phyloP scores from a whole-genome alignment of 1,140 invertebrate species.

The Pentalonia nigronervosa region DNA sequence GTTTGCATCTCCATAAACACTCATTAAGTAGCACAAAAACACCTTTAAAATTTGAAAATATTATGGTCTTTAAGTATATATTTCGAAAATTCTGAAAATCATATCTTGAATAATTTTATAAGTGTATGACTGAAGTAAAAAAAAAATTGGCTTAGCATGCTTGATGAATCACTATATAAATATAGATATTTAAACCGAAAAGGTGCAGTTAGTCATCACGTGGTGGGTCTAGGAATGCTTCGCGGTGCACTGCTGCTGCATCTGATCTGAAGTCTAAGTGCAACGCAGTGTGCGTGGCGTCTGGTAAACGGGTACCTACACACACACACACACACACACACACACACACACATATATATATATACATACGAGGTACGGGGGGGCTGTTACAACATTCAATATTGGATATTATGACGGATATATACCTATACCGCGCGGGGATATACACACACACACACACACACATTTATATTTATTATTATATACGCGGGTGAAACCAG shows the following conservation, averaged over 20 bases:
- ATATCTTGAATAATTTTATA: too few relatives aligned
- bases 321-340: not conserved
- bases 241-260: not conserved
- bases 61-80: too few relatives aligned
- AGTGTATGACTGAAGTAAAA: too few relatives aligned
- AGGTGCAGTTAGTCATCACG: not conserved
- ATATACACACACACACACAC: not conserved
- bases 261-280: not conserved
- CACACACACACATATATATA: too few relatives aligned
- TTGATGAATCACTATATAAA: too few relatives aligned
- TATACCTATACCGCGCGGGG: not conserved
- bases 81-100: too few relatives aligned
- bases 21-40: too few relatives aligned
- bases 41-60: too few relatives aligned
- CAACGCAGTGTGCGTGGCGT: not conserved
- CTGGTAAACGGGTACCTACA: not conserved
- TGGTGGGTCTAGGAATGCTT: not conserved
- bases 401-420: slow-evolving; percentile 1
- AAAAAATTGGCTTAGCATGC: too few relatives aligned
- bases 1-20: too few relatives aligned
- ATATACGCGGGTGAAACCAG: slow-evolving; percentile 13
- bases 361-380: not conserved
- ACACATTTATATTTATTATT: not conserved
- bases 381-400: not conserved
- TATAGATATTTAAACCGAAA: not conserved